Evolutionary conservation across 1,140 invertebrate species (phyloP), one percentile per base, ranked within the genome.

Genomic region (Camponotus pennsylvanicus): DNA sequence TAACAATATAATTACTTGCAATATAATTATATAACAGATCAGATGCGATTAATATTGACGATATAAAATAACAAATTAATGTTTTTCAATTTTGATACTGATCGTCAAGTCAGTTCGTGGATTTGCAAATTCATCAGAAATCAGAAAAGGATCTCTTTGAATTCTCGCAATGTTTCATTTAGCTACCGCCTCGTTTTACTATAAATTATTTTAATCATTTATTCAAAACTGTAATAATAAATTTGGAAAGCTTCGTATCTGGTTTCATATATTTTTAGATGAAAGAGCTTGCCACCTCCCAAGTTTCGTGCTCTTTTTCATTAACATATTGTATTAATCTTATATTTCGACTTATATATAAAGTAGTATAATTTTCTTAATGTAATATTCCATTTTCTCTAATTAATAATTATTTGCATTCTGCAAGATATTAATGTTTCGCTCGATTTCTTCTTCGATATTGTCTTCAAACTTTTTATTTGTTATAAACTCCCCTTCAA

Each of bases 131-230:
- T 40, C 1, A 15, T 42, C 27, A 2, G 37, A 32, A n/a, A 32
- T 42, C 27, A 2, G 37, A 32, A n/a, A 32, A 42, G 21, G 13
- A 55, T 11, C 8, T n/a, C 13, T 15, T 61, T 18, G 21, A 32
- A 34, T 52, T 45, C 42, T 13, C 18, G 32, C 6, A 63, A 55
- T 21, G 42, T 64, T 45, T 64, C 45, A 63, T 34, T 49, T 32
- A 27, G 32, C 42, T 37, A 42, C 76, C 42, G 11, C 61, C 40
- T 21, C 32, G 61, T 66, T 66, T 79, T 66, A 66, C 27, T 32
- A 8, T 79, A 27, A 79, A 79, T 66, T 66, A 78, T 49, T 37
- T 67, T 11, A 42, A 78, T 78, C 18, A 61, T 40, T 45, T 49
- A 67, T 63, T 70, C 49, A 27, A 13, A 27, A 59, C 21, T 15